Conservation (phyloP, 2,888 invertebrate genomes). For the Lissonota sp. region DNA sequence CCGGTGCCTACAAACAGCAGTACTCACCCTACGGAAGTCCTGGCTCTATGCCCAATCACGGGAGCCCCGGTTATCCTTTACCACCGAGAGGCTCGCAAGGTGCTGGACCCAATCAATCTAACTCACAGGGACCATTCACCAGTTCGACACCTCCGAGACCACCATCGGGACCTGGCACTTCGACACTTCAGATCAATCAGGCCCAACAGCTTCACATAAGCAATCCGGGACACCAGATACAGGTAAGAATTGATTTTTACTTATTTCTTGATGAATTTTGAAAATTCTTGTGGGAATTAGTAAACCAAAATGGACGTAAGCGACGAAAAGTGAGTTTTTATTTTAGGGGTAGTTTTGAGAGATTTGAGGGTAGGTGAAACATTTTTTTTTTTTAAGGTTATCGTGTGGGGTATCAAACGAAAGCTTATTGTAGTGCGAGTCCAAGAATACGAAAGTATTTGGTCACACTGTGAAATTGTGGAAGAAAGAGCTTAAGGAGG, state of each 20-base stretch:
- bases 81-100: conserved; percentile 81
- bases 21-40: conserved; percentile 89
- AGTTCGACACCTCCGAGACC: conserved; percentile 85
- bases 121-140: conserved; percentile 84
- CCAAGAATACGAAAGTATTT: conserved; percentile 1
- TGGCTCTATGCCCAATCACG: conserved; percentile 86
- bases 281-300: no score
- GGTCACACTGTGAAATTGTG: conserved; percentile 5
- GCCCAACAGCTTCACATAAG: conserved; percentile 94
- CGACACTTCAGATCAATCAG: conserved; percentile 93
- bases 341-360: no score
- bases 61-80: conserved; percentile 85
- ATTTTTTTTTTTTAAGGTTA: no score
- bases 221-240: conserved; percentile 92
- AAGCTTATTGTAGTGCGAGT: no score
- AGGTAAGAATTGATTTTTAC: conserved; percentile 86
- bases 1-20: conserved; percentile 85
- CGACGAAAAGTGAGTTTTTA: no score
- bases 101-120: conserved; percentile 82
- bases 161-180: conserved; percentile 85
- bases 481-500: neutral
- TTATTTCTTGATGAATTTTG: no score
- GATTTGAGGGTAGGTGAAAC: no score
- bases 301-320: neutral
- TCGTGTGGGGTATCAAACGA: no score